Base-by-base conservation (phyloP, 2,113 vertebrate species). In the Burhinus oedicnemus region DNA sequence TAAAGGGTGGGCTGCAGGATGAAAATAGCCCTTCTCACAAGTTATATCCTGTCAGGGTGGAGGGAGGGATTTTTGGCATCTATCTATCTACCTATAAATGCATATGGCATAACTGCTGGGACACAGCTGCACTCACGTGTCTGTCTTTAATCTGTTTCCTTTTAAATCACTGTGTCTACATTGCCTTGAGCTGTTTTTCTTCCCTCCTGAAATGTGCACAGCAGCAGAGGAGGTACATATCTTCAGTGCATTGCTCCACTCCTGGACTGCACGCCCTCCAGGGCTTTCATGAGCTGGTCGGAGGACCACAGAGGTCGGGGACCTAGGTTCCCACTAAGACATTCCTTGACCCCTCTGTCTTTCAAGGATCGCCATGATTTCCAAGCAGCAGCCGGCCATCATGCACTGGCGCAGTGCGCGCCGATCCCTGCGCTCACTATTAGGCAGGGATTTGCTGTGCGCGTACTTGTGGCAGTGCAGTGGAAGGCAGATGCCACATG, bases 361-460 rank as follows among this genome's bases (percentile, higher is more conserved):
- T 58, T 51, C 15, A 42, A 47, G 55, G 45, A 25, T 51, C 0
- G 1, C 20, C 7, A 5, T 51, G 62, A 66, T 51, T 61, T 70
- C 78, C 54, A 40, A 42, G 87, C 65, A 87, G 44, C 65, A 74
- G 57, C 38, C 58, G 54, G 76, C 76, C 52, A 3, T 1, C 13
- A 0, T 12, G 25, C 55, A 5, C 29, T 32, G 44, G 45, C 0
- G 0, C 69, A 78, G 55, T 0, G 0, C 45, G 65, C 3, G 4
- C 83, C 6, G 30, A 49, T 84, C 74, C 84, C 82, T 29, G 49
- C 0, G 0, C 61, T 82, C 42, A 2, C 55, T 19, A 0, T 52
- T 40, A 72, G 54, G 70, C 66, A 42, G 84, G 61, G 49, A 29
- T 72, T 42, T 47, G 57, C 87, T 40, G 15, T 5, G 11, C 0